Conservation (phyloP, 1,140 invertebrate genomes). For the Fopius arisanus region DNA sequence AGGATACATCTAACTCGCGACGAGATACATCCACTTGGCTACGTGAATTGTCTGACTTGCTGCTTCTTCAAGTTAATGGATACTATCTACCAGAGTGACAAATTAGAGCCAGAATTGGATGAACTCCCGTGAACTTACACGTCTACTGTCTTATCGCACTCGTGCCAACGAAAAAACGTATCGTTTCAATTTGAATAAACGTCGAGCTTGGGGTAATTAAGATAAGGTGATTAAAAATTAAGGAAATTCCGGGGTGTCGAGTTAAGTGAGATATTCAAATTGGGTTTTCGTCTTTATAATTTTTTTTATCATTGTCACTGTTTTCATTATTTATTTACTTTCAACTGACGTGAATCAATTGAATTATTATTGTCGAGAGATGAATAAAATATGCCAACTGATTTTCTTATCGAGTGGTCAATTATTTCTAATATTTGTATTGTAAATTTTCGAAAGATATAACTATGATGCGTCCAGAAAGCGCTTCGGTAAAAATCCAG, state of each 20-base stretch:
- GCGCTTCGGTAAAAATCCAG: background rate
- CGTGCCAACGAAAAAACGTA: background rate
- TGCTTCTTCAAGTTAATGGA: constrained; percentile 34
- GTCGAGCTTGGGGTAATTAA: background rate
- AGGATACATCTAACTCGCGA: background rate
- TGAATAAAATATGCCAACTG: no score
- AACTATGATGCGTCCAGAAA: no score
- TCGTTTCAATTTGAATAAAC: background rate
- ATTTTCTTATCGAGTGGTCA: no score
- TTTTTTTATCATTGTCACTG: no score
- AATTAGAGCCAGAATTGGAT: constrained; percentile 40
- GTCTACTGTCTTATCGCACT: background rate
- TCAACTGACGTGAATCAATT: no score
- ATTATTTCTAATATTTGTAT: no score
- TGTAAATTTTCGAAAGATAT: no score
- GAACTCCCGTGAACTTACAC: constrained; percentile 6
- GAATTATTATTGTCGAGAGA: no score
- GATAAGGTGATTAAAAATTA: background rate
- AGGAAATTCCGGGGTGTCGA: background rate
- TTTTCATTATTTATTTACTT: no score
- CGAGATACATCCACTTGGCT: constrained; percentile 9
- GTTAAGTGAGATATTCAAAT: background rate
- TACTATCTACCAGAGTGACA: constrained; percentile 31
- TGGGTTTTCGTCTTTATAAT: no score
- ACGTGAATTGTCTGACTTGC: constrained; percentile 9